These are phyloP conservation scores for Cirrhinus molitorella DNA, from an alignment of 2,797 vertebrate species.

Conservation along the genomic window DNA sequence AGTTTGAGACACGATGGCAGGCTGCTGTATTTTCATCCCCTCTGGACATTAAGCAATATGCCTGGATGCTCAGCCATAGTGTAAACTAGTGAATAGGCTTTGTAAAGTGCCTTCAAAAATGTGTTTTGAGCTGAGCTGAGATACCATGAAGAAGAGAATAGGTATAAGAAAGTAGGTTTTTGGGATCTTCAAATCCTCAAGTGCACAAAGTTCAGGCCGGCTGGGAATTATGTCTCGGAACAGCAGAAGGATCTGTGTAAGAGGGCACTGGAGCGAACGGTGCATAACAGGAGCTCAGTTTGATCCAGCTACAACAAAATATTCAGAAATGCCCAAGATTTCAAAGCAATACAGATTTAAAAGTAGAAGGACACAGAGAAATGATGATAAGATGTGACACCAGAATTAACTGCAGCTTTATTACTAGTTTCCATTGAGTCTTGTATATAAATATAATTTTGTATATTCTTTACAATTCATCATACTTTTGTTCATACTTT, in stretches of 20 bases:
- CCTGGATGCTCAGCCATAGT: constrained; percentile 5
- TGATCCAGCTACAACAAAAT: constrained; percentile 6
- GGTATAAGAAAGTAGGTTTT: constrained; percentile 16
- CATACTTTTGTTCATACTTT: not conserved
- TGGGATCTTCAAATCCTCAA: constrained; percentile 20
- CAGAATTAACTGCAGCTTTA: not conserved
- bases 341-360: not conserved
- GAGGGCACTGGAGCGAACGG: not conserved
- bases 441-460: too few species aligned
- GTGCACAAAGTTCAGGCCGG: not conserved
- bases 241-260: constrained; percentile 12
- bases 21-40: not conserved
- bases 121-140: not conserved
- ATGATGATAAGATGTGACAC: not conserved
- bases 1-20: constrained; percentile 19
- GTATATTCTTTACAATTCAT: not conserved
- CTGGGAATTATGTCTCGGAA: constrained; percentile 12
- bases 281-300: constrained; percentile 20
- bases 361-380: not conserved
- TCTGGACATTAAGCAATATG: constrained; percentile 18
- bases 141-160: not conserved
- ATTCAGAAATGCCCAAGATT: not conserved
- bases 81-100: constrained; percentile 3
- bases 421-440: not conserved
- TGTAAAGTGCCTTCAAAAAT: not conserved